Evolutionary conservation across 2,797 vertebrate species (phyloP), one percentile per base, ranked within the genome.

Genomic region (Amazona ochrocephala): DNA sequence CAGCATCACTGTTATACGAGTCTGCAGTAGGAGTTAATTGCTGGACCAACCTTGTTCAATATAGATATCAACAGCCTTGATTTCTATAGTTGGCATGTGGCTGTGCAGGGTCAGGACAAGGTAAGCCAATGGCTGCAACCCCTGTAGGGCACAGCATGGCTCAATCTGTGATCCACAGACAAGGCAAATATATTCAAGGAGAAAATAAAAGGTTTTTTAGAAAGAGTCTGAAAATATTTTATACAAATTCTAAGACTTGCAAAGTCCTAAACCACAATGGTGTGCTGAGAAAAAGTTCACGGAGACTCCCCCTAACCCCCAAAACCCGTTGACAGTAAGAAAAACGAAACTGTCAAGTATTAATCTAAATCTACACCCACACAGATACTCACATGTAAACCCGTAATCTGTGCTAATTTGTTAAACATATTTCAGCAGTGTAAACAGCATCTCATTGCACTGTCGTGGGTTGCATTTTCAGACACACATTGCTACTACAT

Each of bases 261-360:
- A 70, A 44, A 14, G 8, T n/a, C 20, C 23, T n/a, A 53, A 80
- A 37, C 8, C 50, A 29, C 13, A 15, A 66, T 23, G 42, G 7
- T 17, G 37, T 32, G 4, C 22, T 62, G 22, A 74, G 11, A 44
- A 21, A 18, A 4, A 45, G 5, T 4, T 32, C 48, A 11, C 44
- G 34, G 32, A 74, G 11, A 18, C 8, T 77, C 61, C 48, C 39
- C 50, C 47, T 89, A 78, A 17, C 7, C 10, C 10, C 20, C 1
- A 1, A 23, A 24, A 60, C 19, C n/a, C 15, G 4, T 0, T 70
- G 56, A 45, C 41, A 6, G n/a, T 39, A 64, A 42, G 42, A 64
- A 78, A 74, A 67, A 4, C 23, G 54, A 64, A 75, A 26, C 7
- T 61, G 34, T 72, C 47, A 72, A 54, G 20, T 65, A 27, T 51